Percentiles rank a stretch among this genome's conserved stretches.
These are phyloP conservation scores for Lagothrix lagotricha DNA, from an alignment of 2,797 vertebrate genomes.

Conservation along the genomic window DNA sequence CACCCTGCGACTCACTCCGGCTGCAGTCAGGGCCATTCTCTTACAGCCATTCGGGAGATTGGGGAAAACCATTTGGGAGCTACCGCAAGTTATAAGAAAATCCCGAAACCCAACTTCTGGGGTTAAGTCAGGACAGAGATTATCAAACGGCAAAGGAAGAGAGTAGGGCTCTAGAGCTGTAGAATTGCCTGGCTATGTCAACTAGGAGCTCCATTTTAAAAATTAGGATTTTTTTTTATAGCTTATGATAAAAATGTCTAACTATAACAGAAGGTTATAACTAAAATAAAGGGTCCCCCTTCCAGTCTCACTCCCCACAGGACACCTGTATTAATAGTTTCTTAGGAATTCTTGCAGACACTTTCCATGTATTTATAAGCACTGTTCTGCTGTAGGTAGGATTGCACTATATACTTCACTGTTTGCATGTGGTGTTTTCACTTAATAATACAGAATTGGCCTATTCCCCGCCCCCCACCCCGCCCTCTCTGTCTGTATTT, in stretches of 20 bases:
- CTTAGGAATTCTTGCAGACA: neutral
- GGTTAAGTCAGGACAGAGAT: neutral
- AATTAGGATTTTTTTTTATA: neutral
- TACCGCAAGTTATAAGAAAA: neutral
- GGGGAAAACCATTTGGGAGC: rapidly evolving
- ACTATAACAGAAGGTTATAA: neutral
- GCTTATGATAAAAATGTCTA: neutral
- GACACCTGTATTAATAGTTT: neutral
- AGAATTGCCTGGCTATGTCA: neutral
- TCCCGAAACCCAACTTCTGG: neutral
- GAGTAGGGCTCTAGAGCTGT: neutral
- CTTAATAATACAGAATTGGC: neutral
- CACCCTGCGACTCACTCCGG: neutral
- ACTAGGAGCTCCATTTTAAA: neutral
- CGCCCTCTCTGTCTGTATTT: neutral
- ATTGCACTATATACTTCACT: neutral
- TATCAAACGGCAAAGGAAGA: neutral
- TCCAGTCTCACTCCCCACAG: neutral
- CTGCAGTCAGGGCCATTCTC: neutral
- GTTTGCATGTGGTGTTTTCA: neutral
- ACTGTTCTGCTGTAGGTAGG: neutral
- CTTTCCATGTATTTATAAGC: neutral
- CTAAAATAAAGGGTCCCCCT: neutral
- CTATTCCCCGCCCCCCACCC: neutral
- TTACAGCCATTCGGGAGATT: no score